These are phyloP conservation scores for Hypolimnas misippus DNA, from an alignment of 2,888 invertebrate genomes.

Conservation along the genomic window DNA sequence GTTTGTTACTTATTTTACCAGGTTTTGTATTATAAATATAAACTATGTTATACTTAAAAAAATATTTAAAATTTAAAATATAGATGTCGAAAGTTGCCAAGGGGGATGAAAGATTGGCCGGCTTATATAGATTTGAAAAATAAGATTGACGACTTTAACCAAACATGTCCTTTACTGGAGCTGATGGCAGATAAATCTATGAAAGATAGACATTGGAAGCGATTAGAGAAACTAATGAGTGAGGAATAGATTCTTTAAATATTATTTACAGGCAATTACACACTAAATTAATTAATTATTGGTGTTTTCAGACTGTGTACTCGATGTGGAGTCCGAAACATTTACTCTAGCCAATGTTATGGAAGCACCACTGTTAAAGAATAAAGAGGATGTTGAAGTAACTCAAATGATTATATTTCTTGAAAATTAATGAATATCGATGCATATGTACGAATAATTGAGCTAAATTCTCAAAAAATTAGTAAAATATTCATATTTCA, in stretches of 20 bases:
- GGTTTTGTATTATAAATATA: neutral
- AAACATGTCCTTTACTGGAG: conserved; percentile 93
- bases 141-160: conserved; percentile 95
- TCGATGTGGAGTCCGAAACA: conserved; percentile 91
- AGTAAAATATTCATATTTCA: conserved; percentile 52
- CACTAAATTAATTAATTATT: neutral
- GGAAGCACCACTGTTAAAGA: conserved; percentile 91
- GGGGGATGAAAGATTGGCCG: conserved; percentile 94
- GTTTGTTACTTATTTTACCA: neutral
- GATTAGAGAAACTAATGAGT: conserved; percentile 80
- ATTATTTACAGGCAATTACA: neutral
- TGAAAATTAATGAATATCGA: too few relatives aligned
- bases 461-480: neutral
- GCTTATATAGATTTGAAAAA: conserved; percentile 93
- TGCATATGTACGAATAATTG: too few relatives aligned
- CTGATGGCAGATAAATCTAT: conserved; percentile 95
- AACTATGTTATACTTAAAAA: neutral
- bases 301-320: conserved; percentile 78
- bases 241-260: neutral
- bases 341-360: conserved; percentile 92
- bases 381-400: conserved; percentile 94
- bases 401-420: neutral
- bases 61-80: conserved; percentile 18
- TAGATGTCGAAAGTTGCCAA: conserved; percentile 92
- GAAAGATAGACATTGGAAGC: conserved; percentile 91